Percentiles rank a stretch among this genome's conserved stretches.
Conservation (phyloP, 1,140 invertebrate species). For the Arctopsyche grandis region DNA sequence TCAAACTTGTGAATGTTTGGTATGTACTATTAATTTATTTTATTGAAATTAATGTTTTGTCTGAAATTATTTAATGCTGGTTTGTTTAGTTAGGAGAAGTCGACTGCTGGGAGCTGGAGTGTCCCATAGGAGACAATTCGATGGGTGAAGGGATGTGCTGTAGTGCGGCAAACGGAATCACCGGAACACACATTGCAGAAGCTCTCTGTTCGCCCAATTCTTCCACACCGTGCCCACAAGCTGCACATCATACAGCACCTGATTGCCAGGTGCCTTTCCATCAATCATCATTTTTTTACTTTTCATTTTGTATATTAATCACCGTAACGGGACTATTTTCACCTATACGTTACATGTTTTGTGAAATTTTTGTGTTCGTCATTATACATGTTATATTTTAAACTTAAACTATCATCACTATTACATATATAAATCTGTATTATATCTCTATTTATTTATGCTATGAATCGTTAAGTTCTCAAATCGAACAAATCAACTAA, state of each 20-base stretch:
- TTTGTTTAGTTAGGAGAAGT: constrained; percentile 81
- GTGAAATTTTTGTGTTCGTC: too few species aligned
- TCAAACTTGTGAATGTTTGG: constrained; percentile 89
- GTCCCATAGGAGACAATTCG: constrained; percentile 78
- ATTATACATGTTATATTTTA: too few species aligned
- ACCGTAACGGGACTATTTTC: too few species aligned
- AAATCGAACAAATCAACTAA: too few species aligned
- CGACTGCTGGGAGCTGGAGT: constrained; percentile 89
- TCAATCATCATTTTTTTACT: not conserved
- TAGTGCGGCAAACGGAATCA: constrained; percentile 65
- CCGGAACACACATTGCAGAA: constrained; percentile 66
- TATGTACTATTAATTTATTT: constrained; percentile 60
- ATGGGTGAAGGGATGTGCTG: constrained; percentile 77
- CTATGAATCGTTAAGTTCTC: too few species aligned
- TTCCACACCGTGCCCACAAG: constrained; percentile 53
- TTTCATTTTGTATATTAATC: not conserved
- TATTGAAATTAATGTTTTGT: not conserved
- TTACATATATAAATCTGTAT: too few species aligned
- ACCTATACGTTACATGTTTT: too few species aligned
- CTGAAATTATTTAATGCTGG: not conserved
- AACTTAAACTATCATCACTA: too few species aligned
- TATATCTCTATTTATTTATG: too few species aligned
- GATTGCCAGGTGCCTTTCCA: constrained; percentile 51
- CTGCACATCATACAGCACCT: constrained; percentile 52
- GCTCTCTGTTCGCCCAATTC: constrained; percentile 65